A percentile compares a stretch with the other conserved stretches of the same genome.
phyloP scores from a whole-genome alignment of 2,797 vertebrate species.

The Cossypha caffra region DNA sequence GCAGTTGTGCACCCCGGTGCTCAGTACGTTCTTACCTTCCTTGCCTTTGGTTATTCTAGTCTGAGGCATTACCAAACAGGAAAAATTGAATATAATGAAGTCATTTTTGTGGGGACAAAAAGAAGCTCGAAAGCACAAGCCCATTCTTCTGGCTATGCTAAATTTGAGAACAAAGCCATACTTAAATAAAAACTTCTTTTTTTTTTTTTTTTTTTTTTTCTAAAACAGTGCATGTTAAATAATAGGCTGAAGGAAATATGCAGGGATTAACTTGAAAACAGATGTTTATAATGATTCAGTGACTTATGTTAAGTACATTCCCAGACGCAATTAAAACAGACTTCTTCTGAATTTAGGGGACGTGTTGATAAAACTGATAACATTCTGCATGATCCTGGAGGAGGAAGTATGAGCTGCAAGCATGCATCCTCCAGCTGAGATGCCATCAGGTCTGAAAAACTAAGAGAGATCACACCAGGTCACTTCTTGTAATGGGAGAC shows the following conservation, averaged over 20 bases:
- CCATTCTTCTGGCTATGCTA: conserved; percentile 9
- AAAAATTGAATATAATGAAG: not conserved
- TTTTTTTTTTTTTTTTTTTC: not conserved
- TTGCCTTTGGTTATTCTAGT: not conserved
- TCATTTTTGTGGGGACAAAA: not conserved
- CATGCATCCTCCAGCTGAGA: conserved; percentile 20
- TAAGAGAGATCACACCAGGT: not conserved
- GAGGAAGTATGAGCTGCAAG: conserved; percentile 22
- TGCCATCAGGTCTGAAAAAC: conserved; percentile 18
- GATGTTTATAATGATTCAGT: conserved; percentile 40
- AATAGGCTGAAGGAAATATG: conserved; percentile 43
- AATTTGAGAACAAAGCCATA: conserved; percentile 10
- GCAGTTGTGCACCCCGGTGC: not conserved
- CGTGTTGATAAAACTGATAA: conserved; percentile 61
- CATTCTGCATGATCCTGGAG: conserved; percentile 41
- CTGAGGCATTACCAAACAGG: not conserved
- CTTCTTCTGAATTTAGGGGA: conserved; percentile 40
- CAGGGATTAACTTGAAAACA: conserved; percentile 46
- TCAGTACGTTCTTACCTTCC: not conserved
- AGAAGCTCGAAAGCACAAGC: not conserved
- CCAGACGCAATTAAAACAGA: conserved; percentile 36
- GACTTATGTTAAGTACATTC: conserved; percentile 37
- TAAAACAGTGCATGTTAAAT: not conserved
- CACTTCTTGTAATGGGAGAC: not conserved
- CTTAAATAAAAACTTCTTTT: not conserved